A percentile compares a stretch with the other conserved stretches of the same genome.
These are phyloP conservation scores for Aromia moschata DNA, from an alignment of 2,888 invertebrate genomes.

Conservation along the genomic window DNA sequence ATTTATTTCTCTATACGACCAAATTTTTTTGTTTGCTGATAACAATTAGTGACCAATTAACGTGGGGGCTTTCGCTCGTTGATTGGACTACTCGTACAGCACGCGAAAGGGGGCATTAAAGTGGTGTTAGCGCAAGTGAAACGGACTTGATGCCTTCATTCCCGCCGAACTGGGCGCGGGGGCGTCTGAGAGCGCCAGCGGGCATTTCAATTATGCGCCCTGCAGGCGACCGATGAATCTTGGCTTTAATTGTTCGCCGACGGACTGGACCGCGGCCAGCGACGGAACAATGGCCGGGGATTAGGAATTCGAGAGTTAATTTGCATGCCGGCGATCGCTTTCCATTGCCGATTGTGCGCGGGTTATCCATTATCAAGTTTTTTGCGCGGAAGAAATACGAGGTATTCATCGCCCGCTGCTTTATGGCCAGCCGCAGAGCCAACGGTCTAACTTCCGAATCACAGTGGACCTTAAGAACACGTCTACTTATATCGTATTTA, in stretches of 20 bases:
- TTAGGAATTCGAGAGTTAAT: slow-evolving; percentile 20
- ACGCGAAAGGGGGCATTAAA: slow-evolving; percentile 28
- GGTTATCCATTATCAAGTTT: too few species aligned
- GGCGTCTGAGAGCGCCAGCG: slow-evolving; percentile 34
- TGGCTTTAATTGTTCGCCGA: slow-evolving; percentile 50
- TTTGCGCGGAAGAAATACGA: too few species aligned
- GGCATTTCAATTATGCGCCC: slow-evolving; percentile 54
- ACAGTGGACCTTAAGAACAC: too few species aligned
- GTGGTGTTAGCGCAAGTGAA: slow-evolving; percentile 31
- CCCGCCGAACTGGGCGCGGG: slow-evolving; percentile 26
- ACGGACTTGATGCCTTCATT: slow-evolving; percentile 41
- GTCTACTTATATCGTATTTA: too few species aligned
- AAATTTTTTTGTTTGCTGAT: too few species aligned
- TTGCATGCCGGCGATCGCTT: slow-evolving; percentile 15
- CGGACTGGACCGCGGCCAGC: slow-evolving; percentile 18
- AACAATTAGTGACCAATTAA: too few species aligned
- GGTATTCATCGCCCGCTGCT: too few species aligned
- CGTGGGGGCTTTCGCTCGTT: too few species aligned
- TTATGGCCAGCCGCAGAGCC: too few species aligned
- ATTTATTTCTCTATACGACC: too few species aligned
- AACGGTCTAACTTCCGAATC: too few species aligned
- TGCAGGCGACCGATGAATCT: slow-evolving; percentile 52
- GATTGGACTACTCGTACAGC: slow-evolving; percentile 24
- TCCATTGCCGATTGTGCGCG: slow-evolving; percentile 3
- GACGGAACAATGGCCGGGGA: slow-evolving; percentile 24